Conservation (phyloP, 2,797 vertebrate species). For the Malacoctenus gilli region DNA sequence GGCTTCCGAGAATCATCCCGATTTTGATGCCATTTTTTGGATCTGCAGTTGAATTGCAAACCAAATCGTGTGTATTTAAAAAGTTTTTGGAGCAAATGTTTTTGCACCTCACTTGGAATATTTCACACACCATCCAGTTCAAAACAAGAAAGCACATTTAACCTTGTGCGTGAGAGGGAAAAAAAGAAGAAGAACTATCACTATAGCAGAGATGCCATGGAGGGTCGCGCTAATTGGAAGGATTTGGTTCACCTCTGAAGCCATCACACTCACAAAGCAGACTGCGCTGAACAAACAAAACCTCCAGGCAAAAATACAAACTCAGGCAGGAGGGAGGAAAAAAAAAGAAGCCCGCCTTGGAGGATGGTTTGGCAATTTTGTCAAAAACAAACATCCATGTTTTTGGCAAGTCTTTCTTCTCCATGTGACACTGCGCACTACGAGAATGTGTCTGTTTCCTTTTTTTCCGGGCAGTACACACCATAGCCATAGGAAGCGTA, state of each 20-base stretch:
- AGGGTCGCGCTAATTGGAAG: constrained; percentile 25
- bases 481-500: constrained; percentile 2
- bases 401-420: neutral
- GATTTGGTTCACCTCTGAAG: constrained; percentile 31
- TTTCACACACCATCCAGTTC: neutral
- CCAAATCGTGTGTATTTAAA: constrained; percentile 17
- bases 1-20: constrained; percentile 11
- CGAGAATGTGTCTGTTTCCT: constrained; percentile 1
- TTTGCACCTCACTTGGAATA: constrained; percentile 1
- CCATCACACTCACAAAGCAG: constrained; percentile 29
- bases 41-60: constrained; percentile 22
- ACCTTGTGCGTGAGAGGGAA: neutral
- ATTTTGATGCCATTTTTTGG: constrained; percentile 16
- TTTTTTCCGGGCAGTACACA: constrained; percentile 1
- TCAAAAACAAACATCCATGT: neutral
- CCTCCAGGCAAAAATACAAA: constrained; percentile 29
- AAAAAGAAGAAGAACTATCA: neutral
- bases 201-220: constrained; percentile 1
- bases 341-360: constrained; percentile 10
- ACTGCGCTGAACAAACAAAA: constrained; percentile 27
- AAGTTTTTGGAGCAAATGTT: constrained; percentile 3
- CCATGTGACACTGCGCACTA: neutral
- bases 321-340: neutral
- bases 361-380: constrained; percentile 18
- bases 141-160: constrained; percentile 8